Evolutionary conservation across 2,113 vertebrate genomes (phyloP).

Genomic region (Coryphaenoides rupestris): DNA sequence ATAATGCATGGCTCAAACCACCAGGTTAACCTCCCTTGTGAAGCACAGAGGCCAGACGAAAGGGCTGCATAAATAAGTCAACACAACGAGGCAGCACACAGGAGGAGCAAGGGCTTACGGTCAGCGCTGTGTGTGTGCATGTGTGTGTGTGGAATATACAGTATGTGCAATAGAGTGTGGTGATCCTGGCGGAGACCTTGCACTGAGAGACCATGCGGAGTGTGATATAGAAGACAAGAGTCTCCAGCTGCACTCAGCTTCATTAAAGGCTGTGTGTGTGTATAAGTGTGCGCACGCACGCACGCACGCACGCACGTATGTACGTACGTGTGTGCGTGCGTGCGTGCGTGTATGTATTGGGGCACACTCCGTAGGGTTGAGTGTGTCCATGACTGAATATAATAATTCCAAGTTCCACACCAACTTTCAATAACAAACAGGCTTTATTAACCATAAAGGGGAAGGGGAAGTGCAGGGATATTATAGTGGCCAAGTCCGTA

Average conservation of each 20-base stretch:
- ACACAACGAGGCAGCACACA: slow-evolving; percentile 1
- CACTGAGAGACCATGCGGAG: slow-evolving; percentile 11
- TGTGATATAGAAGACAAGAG: slow-evolving; percentile 16
- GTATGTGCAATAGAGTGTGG: background rate
- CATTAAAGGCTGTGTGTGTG: slow-evolving; percentile 42
- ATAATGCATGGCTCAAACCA: slow-evolving; percentile 18
- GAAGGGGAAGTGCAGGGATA: too few relatives aligned
- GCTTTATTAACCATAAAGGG: too few relatives aligned
- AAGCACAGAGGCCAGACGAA: slow-evolving; percentile 20
- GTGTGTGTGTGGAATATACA: background rate
- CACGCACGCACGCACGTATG: too few relatives aligned
- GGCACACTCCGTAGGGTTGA: too few relatives aligned
- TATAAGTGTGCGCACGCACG: slow-evolving; percentile 20
- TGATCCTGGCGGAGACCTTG: slow-evolving; percentile 17
- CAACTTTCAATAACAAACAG: too few relatives aligned
- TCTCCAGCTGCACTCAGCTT: slow-evolving; percentile 24
- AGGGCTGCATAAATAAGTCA: slow-evolving; percentile 19
- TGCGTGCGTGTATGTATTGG: too few relatives aligned
- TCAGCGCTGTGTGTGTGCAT: slow-evolving; percentile 18
- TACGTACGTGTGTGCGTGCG: background rate
- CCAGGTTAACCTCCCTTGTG: slow-evolving; percentile 2
- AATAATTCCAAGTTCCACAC: too few relatives aligned
- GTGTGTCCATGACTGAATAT: too few relatives aligned
- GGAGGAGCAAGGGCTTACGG: background rate
- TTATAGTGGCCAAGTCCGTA: too few relatives aligned